A percentile compares a stretch with the other conserved stretches of the same genome.
Conservation (phyloP, 2,113 vertebrate species). For the Tinamus guttatus region DNA sequence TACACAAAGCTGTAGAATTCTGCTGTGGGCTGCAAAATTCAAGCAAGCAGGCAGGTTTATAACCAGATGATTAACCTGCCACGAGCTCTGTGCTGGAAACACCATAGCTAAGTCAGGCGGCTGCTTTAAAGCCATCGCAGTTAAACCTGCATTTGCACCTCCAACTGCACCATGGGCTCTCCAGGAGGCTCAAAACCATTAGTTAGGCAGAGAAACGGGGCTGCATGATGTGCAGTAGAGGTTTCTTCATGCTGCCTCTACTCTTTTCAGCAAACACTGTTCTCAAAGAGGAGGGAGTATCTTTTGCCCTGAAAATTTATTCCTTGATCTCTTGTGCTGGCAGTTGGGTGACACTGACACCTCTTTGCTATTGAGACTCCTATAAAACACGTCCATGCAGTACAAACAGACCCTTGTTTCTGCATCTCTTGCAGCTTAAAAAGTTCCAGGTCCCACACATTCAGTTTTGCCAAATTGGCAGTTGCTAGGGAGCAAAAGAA, state of each 20-base stretch:
- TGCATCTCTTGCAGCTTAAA: slow-evolving; percentile 55
- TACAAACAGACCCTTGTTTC: slow-evolving; percentile 63
- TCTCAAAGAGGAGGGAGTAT: slow-evolving; percentile 28
- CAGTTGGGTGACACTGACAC: slow-evolving; percentile 57
- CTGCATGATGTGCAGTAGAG: fast-evolving
- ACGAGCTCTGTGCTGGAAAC: neutral
- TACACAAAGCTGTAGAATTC: neutral
- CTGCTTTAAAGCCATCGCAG: neutral
- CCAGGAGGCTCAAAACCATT: neutral
- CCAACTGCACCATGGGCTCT: neutral
- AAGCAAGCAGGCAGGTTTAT: neutral
- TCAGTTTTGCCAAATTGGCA: slow-evolving; percentile 66
- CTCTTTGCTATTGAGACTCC: slow-evolving; percentile 48
- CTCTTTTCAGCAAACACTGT: neutral
- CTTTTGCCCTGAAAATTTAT: slow-evolving; percentile 58
- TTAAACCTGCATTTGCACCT: neutral
- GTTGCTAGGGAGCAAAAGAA: slow-evolving; percentile 64
- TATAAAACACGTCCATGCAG: slow-evolving; percentile 38
- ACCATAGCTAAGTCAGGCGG: neutral
- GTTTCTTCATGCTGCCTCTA: neutral
- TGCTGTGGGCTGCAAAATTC: neutral
- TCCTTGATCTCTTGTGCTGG: slow-evolving; percentile 57
- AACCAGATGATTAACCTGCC: neutral
- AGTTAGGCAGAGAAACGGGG: neutral
- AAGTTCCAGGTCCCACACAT: slow-evolving; percentile 62